Percentiles rank a stretch among this genome's conserved stretches.
phyloP scores from a whole-genome alignment of 2,888 invertebrate genomes.

The Leucozona laternaria region DNA sequence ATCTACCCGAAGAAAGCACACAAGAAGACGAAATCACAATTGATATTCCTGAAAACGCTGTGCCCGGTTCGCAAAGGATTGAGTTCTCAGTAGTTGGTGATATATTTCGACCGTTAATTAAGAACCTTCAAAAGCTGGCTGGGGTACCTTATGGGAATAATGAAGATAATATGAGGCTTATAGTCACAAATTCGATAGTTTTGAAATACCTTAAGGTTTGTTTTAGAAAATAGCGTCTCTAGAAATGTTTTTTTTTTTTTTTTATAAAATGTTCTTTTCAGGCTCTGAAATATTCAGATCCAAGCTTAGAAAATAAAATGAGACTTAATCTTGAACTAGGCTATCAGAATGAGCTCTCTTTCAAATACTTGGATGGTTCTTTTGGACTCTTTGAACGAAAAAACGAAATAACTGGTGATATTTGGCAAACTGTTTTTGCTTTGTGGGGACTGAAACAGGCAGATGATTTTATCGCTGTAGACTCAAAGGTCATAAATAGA shows the following conservation, averaged over 20 bases:
- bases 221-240: too few species aligned
- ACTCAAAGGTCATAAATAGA: constrained; percentile 86
- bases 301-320: constrained; percentile 86
- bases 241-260: constrained; percentile 86
- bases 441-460: constrained; percentile 90
- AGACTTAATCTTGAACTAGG: constrained; percentile 89
- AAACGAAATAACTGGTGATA: constrained; percentile 86
- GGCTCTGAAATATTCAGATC: constrained; percentile 87
- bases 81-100: constrained; percentile 85
- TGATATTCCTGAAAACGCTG: constrained; percentile 84
- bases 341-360: constrained; percentile 96
- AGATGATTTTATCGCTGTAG: constrained; percentile 87
- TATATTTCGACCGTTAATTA: constrained; percentile 85
- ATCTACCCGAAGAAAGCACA: constrained; percentile 85
- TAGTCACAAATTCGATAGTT: constrained; percentile 87
- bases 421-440: constrained; percentile 93
- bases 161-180: constrained; percentile 88
- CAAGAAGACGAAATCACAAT: constrained; percentile 83
- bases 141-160: constrained; percentile 88
- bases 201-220: constrained; percentile 85
- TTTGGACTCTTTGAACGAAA: constrained; percentile 90
- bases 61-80: constrained; percentile 85
- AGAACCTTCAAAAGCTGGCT: constrained; percentile 86
- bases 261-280: constrained; percentile 77
- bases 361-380: constrained; percentile 93